Base-by-base conservation (phyloP, 2,797 vertebrate species). In the Falco naumanni region DNA sequence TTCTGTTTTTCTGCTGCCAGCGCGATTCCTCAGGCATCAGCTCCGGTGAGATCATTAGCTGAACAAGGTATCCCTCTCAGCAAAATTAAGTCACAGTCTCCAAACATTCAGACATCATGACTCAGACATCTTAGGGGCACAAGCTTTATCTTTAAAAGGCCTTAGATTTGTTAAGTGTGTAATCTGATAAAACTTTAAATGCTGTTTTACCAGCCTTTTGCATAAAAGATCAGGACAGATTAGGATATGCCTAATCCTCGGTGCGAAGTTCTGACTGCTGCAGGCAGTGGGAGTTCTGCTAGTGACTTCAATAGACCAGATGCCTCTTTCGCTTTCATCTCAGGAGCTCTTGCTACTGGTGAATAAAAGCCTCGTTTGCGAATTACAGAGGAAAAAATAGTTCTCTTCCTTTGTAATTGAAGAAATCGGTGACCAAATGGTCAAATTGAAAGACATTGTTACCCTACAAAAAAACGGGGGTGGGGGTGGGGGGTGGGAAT, bases 121-220 rank as follows among this genome's bases (percentile, higher is more conserved):
- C 64, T 96, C 93, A 96, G 74, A 63, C 29, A 39, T 92, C 66
- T 64, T 3, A 91, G 85, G 87, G 9, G 68, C 34, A 60, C 13
- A 80, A 48, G 57, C 66, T 90, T 95, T 87, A 79, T 90, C 93
- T 97, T 92, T 94, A 90, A 93, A 97, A 94, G 89, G 84, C 43
- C 71, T 92, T 93, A 92, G 82, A 80, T 91, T 94, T 92, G 80
- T 93, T 80, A 87, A 89, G 19, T 50, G 51, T 90, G 39, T 95
- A 70, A 96, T 96, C 93, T 94, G 95, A 94, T 95, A 66, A 87
- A 89, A 56, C 22, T 87, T 89, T 77, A 96, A 95, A 90, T 70
- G 60, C n/a, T 59, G 39, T 72, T 82, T 94, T 90, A 89, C 74
- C 31, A 60, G 88, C 34, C 50, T 94, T 96, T 54, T 76, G 63